Conservation (phyloP, 2,888 invertebrate species). For the Pemphredon lugubris region DNA sequence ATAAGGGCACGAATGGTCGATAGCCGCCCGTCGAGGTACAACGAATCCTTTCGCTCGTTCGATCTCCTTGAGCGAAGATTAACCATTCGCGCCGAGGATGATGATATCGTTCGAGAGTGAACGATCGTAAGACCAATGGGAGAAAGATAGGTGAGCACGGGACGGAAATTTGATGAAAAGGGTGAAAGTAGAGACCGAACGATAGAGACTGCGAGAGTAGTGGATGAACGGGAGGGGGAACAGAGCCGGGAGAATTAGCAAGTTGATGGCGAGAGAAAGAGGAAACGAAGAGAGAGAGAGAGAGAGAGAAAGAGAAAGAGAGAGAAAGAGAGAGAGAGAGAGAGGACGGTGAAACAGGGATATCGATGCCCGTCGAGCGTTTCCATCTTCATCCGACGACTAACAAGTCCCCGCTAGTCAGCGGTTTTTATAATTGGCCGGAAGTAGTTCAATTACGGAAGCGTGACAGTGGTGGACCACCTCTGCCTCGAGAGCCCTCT, state of each 20-base stretch:
- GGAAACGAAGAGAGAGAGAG: not conserved
- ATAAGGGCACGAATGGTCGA: too few species aligned
- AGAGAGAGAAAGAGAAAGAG: slow-evolving; percentile 5
- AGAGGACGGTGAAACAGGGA: slow-evolving; percentile 20
- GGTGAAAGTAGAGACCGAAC: not conserved
- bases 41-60: slow-evolving; percentile 31
- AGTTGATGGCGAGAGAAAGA: slow-evolving; percentile 12
- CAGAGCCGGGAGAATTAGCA: slow-evolving; percentile 13
- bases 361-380: slow-evolving; percentile 42
- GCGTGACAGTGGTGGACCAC: slow-evolving; percentile 55
- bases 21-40: too few species aligned
- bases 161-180: slow-evolving; percentile 54
- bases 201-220: not conserved
- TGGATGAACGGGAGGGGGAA: slow-evolving; percentile 1
- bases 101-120: slow-evolving; percentile 26
- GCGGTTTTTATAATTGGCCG: slow-evolving; percentile 75
- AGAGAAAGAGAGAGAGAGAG: slow-evolving; percentile 3
- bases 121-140: too few species aligned
- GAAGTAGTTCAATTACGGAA: slow-evolving; percentile 72
- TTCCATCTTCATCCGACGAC: slow-evolving; percentile 61
- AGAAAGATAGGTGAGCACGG: slow-evolving; percentile 24
- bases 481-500: slow-evolving; percentile 48
- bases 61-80: slow-evolving; percentile 47
- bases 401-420: slow-evolving; percentile 69
- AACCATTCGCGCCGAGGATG: slow-evolving; percentile 42